These are phyloP conservation scores for Coptodon rendalli DNA, from an alignment of 2,113 vertebrate species.

Conservation along the genomic window DNA sequence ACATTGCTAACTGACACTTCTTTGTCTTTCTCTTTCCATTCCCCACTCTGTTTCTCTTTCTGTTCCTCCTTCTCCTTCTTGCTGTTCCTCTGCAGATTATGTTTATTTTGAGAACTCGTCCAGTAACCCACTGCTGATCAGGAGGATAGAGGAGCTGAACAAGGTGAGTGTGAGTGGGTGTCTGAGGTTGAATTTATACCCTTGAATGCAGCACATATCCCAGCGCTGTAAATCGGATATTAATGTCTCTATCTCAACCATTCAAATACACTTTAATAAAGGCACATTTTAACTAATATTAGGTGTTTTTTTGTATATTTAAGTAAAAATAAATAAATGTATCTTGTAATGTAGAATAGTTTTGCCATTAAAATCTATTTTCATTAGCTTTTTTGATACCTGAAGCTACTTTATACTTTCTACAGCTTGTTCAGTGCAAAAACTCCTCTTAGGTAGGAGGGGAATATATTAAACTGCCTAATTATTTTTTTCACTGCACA, in stretches of 20 bases:
- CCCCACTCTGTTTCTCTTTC: background rate
- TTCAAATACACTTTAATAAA: background rate
- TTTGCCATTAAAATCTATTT: background rate
- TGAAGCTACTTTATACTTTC: background rate
- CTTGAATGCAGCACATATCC: background rate
- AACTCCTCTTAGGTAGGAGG: background rate
- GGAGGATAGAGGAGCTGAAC: slow-evolving; percentile 82
- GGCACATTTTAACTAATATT: background rate
- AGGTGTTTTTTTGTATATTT: background rate
- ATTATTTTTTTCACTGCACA: background rate
- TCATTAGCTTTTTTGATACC: background rate
- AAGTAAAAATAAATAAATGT: background rate
- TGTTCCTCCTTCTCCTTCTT: background rate
- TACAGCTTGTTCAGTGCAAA: background rate
- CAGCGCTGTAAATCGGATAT: background rate
- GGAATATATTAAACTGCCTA: background rate
- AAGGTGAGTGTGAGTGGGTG: slow-evolving; percentile 67
- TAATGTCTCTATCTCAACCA: background rate
- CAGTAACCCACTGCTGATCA: slow-evolving; percentile 81
- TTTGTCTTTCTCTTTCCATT: background rate
- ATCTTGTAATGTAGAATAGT: background rate
- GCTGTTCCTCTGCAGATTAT: slow-evolving; percentile 69
- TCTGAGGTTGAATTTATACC: background rate
- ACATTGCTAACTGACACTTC: background rate
- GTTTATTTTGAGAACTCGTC: slow-evolving; percentile 84